Conservation (phyloP, 2,797 vertebrate genomes). For the Enteromius paludinosus region DNA sequence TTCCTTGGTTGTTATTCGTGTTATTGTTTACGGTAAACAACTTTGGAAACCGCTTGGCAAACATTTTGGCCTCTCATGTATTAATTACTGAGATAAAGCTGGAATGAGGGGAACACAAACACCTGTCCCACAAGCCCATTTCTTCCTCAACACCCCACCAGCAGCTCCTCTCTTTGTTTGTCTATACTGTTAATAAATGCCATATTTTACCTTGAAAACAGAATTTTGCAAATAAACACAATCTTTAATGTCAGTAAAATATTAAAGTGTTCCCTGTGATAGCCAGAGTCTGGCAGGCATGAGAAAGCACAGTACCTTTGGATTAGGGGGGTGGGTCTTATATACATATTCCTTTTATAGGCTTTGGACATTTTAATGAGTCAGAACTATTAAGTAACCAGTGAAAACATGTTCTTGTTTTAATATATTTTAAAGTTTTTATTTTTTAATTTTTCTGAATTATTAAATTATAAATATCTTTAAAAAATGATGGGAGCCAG, state of each 20-base stretch:
- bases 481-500: background rate
- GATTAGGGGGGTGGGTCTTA: background rate
- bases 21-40: constrained; percentile 65
- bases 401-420: background rate
- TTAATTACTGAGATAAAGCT: constrained; percentile 70
- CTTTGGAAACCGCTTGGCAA: constrained; percentile 72
- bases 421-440: background rate
- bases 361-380: too few species aligned
- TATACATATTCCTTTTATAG: background rate
- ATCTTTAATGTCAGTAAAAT: background rate
- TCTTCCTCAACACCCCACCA: constrained; percentile 48
- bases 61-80: constrained; percentile 69
- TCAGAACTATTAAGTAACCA: background rate
- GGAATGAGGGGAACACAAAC: constrained; percentile 55
- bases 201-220: background rate
- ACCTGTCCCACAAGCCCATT: constrained; percentile 58
- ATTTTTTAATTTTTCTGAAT: background rate
- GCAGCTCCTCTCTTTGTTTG: constrained; percentile 24
- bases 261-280: background rate
- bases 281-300: background rate
- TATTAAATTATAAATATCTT: background rate
- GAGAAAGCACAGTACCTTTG: background rate
- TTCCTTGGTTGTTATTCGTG: constrained; percentile 68
- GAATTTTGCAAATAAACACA: background rate
- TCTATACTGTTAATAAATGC: constrained; percentile 16